Conservation (phyloP, 2,113 vertebrate species). For the Clupea harengus region DNA sequence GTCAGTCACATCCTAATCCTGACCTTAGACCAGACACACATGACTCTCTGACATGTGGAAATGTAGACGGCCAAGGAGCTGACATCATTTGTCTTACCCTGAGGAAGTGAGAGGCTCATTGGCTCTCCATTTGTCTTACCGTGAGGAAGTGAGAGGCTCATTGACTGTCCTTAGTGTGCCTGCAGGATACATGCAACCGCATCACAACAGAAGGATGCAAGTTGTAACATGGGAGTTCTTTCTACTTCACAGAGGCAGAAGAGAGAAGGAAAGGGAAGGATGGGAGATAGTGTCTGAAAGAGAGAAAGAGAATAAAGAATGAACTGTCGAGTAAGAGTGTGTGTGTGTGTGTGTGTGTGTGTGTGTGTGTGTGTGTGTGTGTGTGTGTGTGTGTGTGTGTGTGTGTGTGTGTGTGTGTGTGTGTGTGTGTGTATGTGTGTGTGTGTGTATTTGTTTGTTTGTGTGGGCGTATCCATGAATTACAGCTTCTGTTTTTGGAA, state of each 20-base stretch:
- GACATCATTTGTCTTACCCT: background rate
- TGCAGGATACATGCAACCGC: background rate
- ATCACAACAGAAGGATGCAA: background rate
- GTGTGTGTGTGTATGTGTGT: background rate
- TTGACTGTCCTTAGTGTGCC: background rate
- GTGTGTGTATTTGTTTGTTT: background rate
- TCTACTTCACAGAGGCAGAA: background rate
- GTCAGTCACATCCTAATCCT: background rate
- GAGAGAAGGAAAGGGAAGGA: background rate
- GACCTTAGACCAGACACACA: background rate
- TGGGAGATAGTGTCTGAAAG: background rate
- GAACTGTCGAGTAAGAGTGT: background rate
- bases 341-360: background rate
- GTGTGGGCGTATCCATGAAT: background rate
- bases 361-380: background rate
- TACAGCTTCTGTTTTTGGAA: background rate
- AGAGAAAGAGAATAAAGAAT: background rate
- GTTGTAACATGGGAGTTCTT: background rate
- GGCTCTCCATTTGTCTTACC: too few species aligned
- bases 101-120: background rate
- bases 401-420: constrained; percentile 10
- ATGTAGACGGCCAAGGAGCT: background rate
- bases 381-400: background rate
- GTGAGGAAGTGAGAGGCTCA: too few species aligned
- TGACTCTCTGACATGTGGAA: background rate